Evolutionary conservation across 2,888 invertebrate species (phyloP).

Genomic region (Phengaris alcon): DNA sequence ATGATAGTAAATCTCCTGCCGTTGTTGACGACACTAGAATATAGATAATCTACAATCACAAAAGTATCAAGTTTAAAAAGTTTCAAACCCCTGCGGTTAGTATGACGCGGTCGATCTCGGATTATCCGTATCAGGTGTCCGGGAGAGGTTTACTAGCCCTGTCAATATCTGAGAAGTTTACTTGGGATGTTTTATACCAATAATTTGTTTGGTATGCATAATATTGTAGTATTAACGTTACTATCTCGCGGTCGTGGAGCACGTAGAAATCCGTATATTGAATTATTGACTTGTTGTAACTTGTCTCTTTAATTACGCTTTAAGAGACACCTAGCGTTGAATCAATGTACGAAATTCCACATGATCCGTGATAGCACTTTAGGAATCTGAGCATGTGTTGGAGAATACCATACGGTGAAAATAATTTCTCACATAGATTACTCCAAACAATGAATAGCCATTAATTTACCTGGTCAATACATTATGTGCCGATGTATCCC

Average conservation of each 20-base stretch:
- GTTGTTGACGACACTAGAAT: background rate
- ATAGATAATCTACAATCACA: background rate
- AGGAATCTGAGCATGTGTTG: no score
- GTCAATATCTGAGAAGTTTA: background rate
- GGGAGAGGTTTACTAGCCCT: slow-evolving; percentile 15
- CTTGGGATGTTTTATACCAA: background rate
- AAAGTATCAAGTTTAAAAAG: slow-evolving; percentile 9
- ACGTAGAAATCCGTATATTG: no score
- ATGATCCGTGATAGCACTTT: no score
- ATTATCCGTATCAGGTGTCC: slow-evolving; percentile 15
- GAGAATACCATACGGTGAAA: background rate
- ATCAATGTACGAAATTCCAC: no score
- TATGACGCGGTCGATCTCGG: background rate
- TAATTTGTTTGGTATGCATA: background rate
- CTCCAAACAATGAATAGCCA: slow-evolving; percentile 4
- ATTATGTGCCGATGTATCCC: background rate
- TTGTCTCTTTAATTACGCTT: no score
- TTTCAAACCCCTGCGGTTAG: slow-evolving; percentile 4
- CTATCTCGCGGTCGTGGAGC: no score
- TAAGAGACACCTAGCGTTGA: no score
- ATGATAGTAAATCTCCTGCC: background rate
- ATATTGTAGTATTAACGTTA: no score
- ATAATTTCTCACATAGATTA: background rate
- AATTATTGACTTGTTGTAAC: no score
- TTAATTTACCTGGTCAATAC: slow-evolving; percentile 5